These are phyloP conservation scores for Vulpes vulpes DNA, from an alignment of 2,113 vertebrate genomes.

Conservation along the genomic window DNA sequence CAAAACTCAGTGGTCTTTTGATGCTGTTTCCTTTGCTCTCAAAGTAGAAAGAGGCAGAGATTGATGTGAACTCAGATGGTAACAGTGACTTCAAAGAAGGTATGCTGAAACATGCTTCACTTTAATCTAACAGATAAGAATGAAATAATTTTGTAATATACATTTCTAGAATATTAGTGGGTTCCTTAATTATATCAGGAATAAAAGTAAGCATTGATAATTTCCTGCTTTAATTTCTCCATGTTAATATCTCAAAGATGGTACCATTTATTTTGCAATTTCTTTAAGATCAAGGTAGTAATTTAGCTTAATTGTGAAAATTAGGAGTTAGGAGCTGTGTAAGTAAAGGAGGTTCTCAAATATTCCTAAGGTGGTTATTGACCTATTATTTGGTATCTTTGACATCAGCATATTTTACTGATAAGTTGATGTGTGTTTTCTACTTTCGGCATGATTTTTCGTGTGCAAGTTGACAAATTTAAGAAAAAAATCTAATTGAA, in stretches of 20 bases:
- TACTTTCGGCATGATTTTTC: constrained; percentile 59
- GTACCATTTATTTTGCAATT: constrained; percentile 35
- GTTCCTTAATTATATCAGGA: constrained; percentile 47
- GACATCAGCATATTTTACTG: constrained; percentile 9
- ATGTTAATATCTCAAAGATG: constrained; percentile 24
- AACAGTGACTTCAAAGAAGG: constrained; percentile 43
- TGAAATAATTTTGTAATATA: constrained; percentile 55
- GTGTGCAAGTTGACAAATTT: neutral
- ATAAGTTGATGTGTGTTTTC: neutral
- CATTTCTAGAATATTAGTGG: constrained; percentile 9
- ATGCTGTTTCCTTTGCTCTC: neutral
- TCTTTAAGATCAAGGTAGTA: constrained; percentile 57
- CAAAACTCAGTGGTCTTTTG: neutral
- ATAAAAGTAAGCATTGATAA: constrained; percentile 55
- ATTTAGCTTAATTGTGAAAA: constrained; percentile 69
- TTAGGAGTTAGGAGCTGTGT: constrained; percentile 18
- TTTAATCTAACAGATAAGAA: constrained; percentile 62
- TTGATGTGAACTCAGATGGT: neutral
- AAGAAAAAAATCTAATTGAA: constrained; percentile 50
- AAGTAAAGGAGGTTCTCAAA: constrained; percentile 60
- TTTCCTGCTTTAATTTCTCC: constrained; percentile 44
- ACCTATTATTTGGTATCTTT: constrained; percentile 33
- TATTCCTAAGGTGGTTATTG: constrained; percentile 24
- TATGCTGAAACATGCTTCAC: constrained; percentile 35
- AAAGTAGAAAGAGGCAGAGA: constrained; percentile 46